Evolutionary conservation across 2,113 vertebrate species (phyloP).

Genomic region (Ptyas mucosa): DNA sequence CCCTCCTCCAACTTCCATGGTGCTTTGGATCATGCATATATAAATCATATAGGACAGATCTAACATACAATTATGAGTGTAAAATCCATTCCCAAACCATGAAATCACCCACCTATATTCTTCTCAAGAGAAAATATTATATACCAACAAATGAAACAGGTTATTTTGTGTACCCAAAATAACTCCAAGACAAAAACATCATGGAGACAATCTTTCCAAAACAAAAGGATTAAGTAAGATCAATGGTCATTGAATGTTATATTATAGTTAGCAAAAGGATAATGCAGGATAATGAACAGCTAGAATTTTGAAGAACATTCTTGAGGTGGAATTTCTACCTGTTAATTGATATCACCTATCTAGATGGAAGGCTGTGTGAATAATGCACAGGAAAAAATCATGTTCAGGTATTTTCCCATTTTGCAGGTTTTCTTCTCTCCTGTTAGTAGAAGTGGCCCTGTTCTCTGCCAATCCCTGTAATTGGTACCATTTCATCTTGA

Average conservation of each 20-base stretch:
- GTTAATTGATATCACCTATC: neutral
- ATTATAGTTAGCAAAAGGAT: neutral
- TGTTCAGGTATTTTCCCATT: slow-evolving; percentile 29
- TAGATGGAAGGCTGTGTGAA: neutral
- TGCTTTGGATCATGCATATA: neutral
- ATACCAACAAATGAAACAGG: neutral
- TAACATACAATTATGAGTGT: neutral
- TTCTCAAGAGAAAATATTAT: neutral
- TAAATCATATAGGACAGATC: neutral
- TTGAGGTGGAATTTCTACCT: neutral
- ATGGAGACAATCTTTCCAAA: neutral
- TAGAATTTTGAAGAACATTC: neutral
- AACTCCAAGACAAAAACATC: neutral
- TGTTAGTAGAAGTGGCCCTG: neutral
- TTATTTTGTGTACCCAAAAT: neutral
- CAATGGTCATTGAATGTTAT: neutral
- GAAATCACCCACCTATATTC: neutral
- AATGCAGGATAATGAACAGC: neutral
- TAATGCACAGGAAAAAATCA: neutral
- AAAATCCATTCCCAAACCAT: neutral
- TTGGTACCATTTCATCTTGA: neutral
- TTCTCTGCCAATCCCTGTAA: neutral
- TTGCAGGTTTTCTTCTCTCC: neutral
- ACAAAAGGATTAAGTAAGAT: neutral
- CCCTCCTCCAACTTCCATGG: neutral